These are phyloP conservation scores for Hydrochoerus hydrochaeris DNA, from an alignment of 2,113 vertebrate species.

Conservation along the genomic window DNA sequence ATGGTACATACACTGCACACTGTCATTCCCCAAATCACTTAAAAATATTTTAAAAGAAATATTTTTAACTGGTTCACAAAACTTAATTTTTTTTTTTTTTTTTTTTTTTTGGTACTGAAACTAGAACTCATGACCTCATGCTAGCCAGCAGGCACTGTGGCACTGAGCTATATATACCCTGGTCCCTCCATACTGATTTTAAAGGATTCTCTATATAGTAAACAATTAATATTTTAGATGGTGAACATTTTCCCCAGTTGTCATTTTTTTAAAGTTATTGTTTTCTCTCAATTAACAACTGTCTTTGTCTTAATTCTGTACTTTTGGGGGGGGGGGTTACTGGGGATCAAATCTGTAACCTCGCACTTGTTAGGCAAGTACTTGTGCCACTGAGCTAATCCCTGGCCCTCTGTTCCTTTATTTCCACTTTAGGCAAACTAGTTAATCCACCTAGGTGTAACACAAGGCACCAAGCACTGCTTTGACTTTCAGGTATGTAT, in stretches of 20 bases:
- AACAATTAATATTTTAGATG: neutral
- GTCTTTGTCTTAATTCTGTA: constrained; percentile 4
- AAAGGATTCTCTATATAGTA: neutral
- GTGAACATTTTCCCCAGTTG: constrained; percentile 21
- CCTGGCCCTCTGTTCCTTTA: neutral
- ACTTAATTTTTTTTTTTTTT: too few relatives aligned
- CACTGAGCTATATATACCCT: too few relatives aligned
- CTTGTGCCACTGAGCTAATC: too few relatives aligned
- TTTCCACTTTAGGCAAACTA: neutral
- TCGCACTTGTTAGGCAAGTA: too few relatives aligned
- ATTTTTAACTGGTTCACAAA: neutral
- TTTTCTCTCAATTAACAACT: neutral
- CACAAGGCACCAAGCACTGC: neutral
- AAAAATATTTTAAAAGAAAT: too few relatives aligned
- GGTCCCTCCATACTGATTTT: constrained; percentile 17
- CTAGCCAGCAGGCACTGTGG: too few relatives aligned
- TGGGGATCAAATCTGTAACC: too few relatives aligned
- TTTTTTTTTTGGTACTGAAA: too few relatives aligned
- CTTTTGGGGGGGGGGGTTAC: neutral
- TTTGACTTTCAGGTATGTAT: neutral
- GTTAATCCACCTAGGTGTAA: neutral
- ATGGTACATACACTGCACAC: too few relatives aligned
- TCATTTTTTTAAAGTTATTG: neutral
- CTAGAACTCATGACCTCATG: too few relatives aligned
- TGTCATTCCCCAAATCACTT: too few relatives aligned